Conservation (phyloP, 2,888 invertebrate species). For the Blastobasis lacticolella region DNA sequence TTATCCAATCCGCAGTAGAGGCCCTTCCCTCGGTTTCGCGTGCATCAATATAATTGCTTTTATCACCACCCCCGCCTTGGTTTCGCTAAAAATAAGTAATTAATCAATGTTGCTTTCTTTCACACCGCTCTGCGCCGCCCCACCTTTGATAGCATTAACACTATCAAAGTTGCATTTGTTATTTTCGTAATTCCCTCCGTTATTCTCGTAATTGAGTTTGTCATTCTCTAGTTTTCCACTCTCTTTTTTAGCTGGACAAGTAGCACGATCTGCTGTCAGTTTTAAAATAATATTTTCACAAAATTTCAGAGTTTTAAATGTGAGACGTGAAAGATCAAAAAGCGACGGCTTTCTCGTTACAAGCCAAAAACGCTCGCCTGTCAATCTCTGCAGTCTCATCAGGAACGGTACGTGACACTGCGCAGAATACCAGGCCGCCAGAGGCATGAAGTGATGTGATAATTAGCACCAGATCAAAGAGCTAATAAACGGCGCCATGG, state of each 20-base stretch:
- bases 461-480: slow-evolving; percentile 55
- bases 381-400: no score
- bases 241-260: no score
- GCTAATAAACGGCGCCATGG: slow-evolving; percentile 37
- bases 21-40: neutral
- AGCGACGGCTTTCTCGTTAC: no score
- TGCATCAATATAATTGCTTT: slow-evolving; percentile 15
- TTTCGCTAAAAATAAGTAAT: slow-evolving; percentile 15
- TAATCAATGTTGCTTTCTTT: slow-evolving; percentile 15
- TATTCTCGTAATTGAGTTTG: no score
- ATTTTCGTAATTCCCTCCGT: no score
- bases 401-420: slow-evolving; percentile 23
- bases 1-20: no score
- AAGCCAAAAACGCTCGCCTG: no score
- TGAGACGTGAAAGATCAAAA: no score
- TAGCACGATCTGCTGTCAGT: no score
- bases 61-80: slow-evolving; percentile 12
- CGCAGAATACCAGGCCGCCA: slow-evolving; percentile 43
- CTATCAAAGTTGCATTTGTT: neutral
- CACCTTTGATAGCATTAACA: neutral
- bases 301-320: no score
- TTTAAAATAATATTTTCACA: no score
- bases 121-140: neutral
- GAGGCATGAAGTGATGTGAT: slow-evolving; percentile 44
- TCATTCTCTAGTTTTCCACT: no score